A percentile compares a stretch with the other conserved stretches of the same genome.
Conservation (phyloP, 2,113 vertebrate species). For the Barnardius zonarius region DNA sequence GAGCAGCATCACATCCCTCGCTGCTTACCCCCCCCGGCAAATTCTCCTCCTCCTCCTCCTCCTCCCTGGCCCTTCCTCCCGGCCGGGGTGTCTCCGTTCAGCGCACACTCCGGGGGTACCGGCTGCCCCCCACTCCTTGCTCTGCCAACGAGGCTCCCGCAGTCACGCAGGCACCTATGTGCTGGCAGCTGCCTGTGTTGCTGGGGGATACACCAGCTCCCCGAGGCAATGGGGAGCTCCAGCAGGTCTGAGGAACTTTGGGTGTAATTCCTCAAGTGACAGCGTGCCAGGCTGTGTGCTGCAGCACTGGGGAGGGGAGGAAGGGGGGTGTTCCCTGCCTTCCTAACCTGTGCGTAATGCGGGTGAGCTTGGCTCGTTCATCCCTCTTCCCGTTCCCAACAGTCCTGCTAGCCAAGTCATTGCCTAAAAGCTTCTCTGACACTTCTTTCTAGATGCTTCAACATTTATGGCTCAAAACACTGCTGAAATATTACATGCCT, state of each 20-base stretch:
- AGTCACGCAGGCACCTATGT: not conserved
- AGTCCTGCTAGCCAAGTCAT: not conserved
- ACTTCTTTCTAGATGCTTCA: not conserved
- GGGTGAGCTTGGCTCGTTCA: not conserved
- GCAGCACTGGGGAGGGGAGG: not conserved
- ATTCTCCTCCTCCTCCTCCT: not conserved
- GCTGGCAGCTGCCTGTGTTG: not conserved
- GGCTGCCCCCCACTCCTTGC: not conserved
- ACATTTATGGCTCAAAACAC: not conserved
- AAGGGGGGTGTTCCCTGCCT: not conserved
- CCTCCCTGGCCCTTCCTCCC: not conserved
- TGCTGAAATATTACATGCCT: not conserved
- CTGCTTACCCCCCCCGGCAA: not conserved
- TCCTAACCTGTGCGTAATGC: not conserved
- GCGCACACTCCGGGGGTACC: no score
- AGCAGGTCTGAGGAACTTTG: not conserved
- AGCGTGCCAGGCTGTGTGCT: not conserved
- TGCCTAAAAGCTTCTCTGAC: constrained; percentile 7
- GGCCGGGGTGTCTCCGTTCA: not conserved
- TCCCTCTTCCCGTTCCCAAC: not conserved
- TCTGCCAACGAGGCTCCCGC: not conserved
- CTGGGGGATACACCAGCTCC: not conserved
- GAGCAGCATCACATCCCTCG: not conserved
- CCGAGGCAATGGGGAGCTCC: not conserved
- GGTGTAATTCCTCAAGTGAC: not conserved